phyloP scores from a whole-genome alignment of 2,888 invertebrate genomes.

The Coenonympha glycerion region DNA sequence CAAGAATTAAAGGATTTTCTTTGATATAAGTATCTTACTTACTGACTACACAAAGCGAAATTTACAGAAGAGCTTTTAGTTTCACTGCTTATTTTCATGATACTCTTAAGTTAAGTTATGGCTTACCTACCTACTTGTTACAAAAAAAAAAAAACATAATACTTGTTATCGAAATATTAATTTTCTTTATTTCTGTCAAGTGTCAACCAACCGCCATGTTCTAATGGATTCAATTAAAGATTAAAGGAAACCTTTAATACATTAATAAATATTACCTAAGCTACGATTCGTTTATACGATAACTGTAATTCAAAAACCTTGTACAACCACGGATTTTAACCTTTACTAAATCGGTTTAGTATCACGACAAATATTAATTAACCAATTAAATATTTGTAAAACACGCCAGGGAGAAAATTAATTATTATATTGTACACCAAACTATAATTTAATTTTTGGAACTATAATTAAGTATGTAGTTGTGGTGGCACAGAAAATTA shows the following conservation, averaged over 20 bases:
- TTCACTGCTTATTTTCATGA: too few species aligned
- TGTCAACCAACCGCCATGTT: neutral
- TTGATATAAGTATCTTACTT: too few species aligned
- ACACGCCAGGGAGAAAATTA: neutral
- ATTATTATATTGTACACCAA: neutral
- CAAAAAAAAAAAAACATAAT: neutral
- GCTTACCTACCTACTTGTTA: neutral
- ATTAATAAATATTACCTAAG: neutral
- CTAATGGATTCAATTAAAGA: constrained; percentile 1
- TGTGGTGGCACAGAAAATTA: too few species aligned
- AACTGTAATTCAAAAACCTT: neutral
- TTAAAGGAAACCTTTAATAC: neutral
- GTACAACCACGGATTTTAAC: neutral
- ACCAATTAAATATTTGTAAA: neutral
- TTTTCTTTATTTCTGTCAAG: neutral
- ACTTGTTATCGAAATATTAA: neutral
- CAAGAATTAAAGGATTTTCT: too few species aligned
- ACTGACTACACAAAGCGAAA: too few species aligned
- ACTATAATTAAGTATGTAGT: neutral
- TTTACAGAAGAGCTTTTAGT: too few species aligned
- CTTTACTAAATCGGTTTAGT: neutral
- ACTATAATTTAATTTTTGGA: too few species aligned
- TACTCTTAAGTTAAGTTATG: neutral
- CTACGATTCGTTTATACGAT: too few species aligned
- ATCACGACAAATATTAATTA: neutral